These are phyloP conservation scores for Chrosomus eos DNA, from an alignment of 2,797 vertebrate genomes.

Conservation along the genomic window DNA sequence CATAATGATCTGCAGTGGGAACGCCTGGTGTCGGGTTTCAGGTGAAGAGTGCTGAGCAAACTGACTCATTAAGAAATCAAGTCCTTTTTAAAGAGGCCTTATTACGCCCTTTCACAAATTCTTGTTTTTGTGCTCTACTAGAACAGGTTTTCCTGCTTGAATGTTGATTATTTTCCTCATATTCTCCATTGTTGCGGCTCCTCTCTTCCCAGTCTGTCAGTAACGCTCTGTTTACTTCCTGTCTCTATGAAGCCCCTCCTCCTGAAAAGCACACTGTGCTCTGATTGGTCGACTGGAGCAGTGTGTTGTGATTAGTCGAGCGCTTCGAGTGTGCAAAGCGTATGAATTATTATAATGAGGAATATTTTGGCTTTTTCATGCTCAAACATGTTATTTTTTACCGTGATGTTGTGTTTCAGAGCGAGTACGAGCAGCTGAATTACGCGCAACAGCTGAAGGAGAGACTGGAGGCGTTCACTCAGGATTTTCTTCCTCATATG, in stretches of 20 bases:
- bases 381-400: background rate
- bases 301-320: no score
- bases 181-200: no score
- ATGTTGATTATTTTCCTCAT: no score
- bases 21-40: background rate
- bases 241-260: no score
- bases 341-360: no score
- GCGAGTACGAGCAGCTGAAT: conserved; percentile 96
- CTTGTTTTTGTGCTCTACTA: background rate
- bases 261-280: no score
- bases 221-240: no score
- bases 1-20: background rate
- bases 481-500: conserved; percentile 99
- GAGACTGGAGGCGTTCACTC: conserved; percentile 94
- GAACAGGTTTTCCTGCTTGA: background rate
- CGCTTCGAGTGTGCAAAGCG: no score
- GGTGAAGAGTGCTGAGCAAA: no score
- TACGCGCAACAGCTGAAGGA: conserved; percentile 98
- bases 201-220: no score
- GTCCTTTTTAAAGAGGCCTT: background rate
- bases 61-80: background rate
- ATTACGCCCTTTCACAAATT: background rate
- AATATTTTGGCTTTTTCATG: no score
- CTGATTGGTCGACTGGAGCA: no score
- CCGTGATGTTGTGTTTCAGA: conserved; percentile 70